Evolutionary conservation across 2,113 vertebrate species (phyloP).

Genomic region (Daboia siamensis): DNA sequence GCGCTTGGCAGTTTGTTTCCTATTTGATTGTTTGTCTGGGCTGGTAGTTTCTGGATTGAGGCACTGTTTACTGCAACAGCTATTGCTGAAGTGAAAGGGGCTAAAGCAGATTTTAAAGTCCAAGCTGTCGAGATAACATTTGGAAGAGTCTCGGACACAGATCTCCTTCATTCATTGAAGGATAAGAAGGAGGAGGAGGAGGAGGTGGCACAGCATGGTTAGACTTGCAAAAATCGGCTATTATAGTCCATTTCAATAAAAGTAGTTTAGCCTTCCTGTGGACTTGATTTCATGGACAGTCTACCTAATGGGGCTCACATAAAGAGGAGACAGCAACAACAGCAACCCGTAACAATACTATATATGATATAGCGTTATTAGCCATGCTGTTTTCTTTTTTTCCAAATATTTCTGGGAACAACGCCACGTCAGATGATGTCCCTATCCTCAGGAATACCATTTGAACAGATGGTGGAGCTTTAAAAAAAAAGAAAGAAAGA

Average conservation of each 20-base stretch:
- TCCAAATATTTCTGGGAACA: background rate
- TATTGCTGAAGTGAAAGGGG: background rate
- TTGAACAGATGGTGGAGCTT: background rate
- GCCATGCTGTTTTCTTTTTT: background rate
- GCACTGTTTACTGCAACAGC: background rate
- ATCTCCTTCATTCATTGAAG: background rate
- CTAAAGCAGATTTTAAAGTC: background rate
- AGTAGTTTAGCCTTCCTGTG: background rate
- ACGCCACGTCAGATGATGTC: background rate
- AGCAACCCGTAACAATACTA: background rate
- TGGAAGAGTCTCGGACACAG: background rate
- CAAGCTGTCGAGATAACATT: background rate
- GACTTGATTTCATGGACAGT: background rate
- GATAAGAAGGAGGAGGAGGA: background rate
- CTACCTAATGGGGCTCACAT: background rate
- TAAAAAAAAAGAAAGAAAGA: background rate
- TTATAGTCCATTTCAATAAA: background rate
- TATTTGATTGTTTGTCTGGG: no score
- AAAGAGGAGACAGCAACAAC: background rate
- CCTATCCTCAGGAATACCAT: background rate
- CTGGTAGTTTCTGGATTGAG: no score
- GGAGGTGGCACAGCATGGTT: background rate
- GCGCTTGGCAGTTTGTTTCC: no score
- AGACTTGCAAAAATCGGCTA: background rate
- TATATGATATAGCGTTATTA: background rate